phyloP scores from a whole-genome alignment of 2,113 vertebrate species.

The Alexandromys fortis region DNA sequence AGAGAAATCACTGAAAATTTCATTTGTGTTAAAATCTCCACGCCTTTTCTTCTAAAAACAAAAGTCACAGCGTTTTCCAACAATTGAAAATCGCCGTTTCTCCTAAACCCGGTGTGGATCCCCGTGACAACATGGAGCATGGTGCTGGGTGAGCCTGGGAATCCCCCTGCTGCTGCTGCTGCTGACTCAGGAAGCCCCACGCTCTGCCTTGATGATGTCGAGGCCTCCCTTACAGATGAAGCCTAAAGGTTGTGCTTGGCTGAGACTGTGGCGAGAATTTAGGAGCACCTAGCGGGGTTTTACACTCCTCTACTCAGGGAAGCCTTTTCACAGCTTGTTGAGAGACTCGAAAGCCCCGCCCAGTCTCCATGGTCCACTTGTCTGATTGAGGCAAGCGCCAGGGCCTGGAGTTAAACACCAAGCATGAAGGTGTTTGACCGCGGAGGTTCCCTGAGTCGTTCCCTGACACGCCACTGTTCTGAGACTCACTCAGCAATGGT shows the following conservation, averaged over 20 bases:
- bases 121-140: accelerated
- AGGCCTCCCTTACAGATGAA: conserved; percentile 38
- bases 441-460: not conserved
- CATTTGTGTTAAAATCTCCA: not conserved
- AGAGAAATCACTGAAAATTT: not conserved
- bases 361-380: not conserved
- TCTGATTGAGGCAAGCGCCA: not conserved
- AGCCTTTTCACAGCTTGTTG: conserved; percentile 1
- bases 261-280: not conserved
- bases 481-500: not conserved
- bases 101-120: not conserved
- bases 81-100: not conserved
- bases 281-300: not conserved
- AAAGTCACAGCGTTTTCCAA: not conserved
- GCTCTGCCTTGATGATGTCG: conserved; percentile 1
- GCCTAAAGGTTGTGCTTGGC: not conserved
- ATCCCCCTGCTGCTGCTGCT: not conserved
- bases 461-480: accelerated
- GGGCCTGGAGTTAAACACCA: not conserved
- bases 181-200: conserved; percentile 1
- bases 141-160: not conserved
- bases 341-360: not conserved
- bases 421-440: no score
- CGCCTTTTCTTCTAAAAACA: not conserved
- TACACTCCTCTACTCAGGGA: not conserved